phyloP scores from a whole-genome alignment of 2,888 invertebrate genomes.

The Bombyx huttoni region DNA sequence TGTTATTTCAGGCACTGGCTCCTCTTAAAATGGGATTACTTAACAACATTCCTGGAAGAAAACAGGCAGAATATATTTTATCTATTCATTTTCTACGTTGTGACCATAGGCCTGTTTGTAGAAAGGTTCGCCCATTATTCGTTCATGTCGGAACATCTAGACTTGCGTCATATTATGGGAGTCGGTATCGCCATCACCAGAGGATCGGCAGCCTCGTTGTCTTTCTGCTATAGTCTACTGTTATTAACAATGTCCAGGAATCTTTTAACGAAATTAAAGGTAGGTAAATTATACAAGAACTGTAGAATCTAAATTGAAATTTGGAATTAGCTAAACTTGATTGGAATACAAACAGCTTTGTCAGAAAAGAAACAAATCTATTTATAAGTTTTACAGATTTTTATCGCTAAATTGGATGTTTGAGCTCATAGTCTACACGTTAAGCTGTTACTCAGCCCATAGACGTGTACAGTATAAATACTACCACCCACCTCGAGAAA shows the following conservation, averaged over 20 bases:
- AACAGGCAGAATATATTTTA: constrained; percentile 97
- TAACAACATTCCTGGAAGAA: constrained; percentile 94
- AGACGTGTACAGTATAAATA: no score
- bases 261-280: constrained; percentile 90
- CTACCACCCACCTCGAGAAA: no score
- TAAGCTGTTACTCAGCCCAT: no score
- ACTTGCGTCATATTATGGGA: constrained; percentile 96
- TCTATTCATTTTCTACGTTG: constrained; percentile 94
- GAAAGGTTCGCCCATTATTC: constrained; percentile 97
- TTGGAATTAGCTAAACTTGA: background rate
- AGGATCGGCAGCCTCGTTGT: constrained; percentile 93
- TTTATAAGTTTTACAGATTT: background rate
- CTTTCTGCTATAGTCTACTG: constrained; percentile 93
- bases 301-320: background rate
- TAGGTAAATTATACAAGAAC: constrained; percentile 20
- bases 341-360: background rate
- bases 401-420: no score
- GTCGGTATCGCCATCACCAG: constrained; percentile 96
- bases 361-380: background rate
- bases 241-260: constrained; percentile 94
- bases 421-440: no score
- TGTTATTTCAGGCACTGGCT: constrained; percentile 74
- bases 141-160: constrained; percentile 96
- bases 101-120: constrained; percentile 93
- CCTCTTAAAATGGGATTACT: constrained; percentile 85